Base-by-base conservation (phyloP, 2,797 vertebrate species). In the Rhincodon typus region DNA sequence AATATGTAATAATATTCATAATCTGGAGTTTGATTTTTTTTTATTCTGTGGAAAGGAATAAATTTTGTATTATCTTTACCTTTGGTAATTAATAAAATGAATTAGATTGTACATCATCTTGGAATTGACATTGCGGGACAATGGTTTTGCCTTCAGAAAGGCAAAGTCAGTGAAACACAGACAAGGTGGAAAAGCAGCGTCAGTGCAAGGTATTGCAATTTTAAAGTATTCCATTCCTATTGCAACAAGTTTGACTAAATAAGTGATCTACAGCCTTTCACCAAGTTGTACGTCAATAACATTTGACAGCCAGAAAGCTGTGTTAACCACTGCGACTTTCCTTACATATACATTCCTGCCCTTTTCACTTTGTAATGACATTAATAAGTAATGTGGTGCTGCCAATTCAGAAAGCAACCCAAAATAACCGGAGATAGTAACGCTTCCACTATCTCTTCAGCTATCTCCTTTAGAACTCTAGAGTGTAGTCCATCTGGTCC, bases 391-490 rank as follows among this genome's bases (percentile, higher is more conserved):
- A 38, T 21, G 13, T 69, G 34, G 8, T 25, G 62, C 90, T 67
- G 90, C 90, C 62, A 93, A 69, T 93, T 93, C 69, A 93, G n/a
- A 69, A 93, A 69, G 90, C 90, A 69, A 69, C 62, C 42, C 62
- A 67, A 69, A 69, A 69, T 8, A 93, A 66, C n/a, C n/a, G n/a
- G n/a, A n/a, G n/a, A n/a, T n/a, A n/a, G n/a, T 46, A 46, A 46
- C 1, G 42, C 42, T 46, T 46, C 42, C 42, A 46, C 42, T 46
- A 46, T 46, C 42, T 46, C 42, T 46, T 46, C 42, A 46, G 42
- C 42, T 46, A 46, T 46, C 42, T 0, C 42, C 42, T 46, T 46
- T 46, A 46, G 42, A 46, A 46, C 42, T 46, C 42, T 46, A 46
- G 42, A 1, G 42, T 46, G 42, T 46, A 46, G 42, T 46, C 42